Evolutionary conservation across 1,140 invertebrate species (phyloP).

Genomic region (Scaptomyza hsui): DNA sequence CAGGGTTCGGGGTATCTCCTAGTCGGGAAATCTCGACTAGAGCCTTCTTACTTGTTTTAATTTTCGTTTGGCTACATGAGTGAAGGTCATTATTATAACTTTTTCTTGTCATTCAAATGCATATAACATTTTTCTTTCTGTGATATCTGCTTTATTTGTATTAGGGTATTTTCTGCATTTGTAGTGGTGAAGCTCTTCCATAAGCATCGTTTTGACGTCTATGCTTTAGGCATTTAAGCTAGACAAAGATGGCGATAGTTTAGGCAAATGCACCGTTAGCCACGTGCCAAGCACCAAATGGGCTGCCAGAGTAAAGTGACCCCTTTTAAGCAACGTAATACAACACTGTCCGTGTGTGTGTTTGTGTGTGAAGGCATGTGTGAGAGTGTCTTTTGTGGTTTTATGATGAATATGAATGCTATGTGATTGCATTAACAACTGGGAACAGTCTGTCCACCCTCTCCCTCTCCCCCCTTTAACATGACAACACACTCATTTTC

Average conservation of each 20-base stretch:
- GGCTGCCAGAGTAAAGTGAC: constrained; percentile 3
- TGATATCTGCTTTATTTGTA: too few species aligned
- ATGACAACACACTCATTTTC: constrained; percentile 69
- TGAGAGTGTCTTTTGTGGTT: constrained; percentile 69
- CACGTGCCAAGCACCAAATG: constrained; percentile 29
- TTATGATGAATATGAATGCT: constrained; percentile 82
- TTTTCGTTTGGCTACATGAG: too few species aligned
- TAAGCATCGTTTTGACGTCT: too few species aligned
- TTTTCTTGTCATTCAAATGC: too few species aligned
- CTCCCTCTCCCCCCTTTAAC: constrained; percentile 39
- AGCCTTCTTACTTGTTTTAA: too few species aligned
- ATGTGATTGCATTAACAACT: constrained; percentile 82
- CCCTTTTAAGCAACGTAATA: constrained; percentile 2
- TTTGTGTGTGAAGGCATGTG: constrained; percentile 41
- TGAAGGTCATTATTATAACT: too few species aligned
- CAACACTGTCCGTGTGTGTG: background rate
- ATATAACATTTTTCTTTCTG: too few species aligned
- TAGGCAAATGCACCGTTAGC: constrained; percentile 31
- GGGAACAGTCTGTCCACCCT: background rate
- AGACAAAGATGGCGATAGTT: constrained; percentile 14
- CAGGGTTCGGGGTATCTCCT: too few species aligned
- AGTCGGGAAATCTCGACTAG: too few species aligned
- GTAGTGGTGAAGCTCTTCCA: too few species aligned
- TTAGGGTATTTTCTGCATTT: too few species aligned
- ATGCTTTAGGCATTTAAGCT: too few species aligned